Base-by-base conservation (phyloP, 2,888 invertebrate species). In the Nemapogon koenigi region DNA sequence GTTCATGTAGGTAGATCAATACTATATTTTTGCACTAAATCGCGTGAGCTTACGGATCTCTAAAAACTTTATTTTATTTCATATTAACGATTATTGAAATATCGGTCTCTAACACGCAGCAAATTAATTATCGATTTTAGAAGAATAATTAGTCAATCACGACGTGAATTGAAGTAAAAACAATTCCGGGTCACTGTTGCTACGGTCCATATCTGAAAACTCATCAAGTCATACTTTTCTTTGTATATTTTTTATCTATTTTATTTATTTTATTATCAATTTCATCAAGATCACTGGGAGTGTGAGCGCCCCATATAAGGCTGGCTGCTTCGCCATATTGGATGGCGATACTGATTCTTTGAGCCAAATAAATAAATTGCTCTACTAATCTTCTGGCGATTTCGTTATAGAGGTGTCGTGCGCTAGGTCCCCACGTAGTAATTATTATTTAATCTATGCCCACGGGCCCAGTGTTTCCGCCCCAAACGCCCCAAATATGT, bases 71-170 rank as follows among this genome's bases (percentile, higher is more conserved):
- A n/a, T n/a, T n/a, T 17, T 17, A 32, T 18, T 3, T 32, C 16
- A 32, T 32, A 32, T 32, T 11, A 17, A 22, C 22, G 22, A 7
- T 7, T 7, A 22, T 7, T 22, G 10, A 32, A n/a, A 6, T 11
- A 28, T 11, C 6, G 4, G 11, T 4, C 28, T n/a, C n/a, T n/a
- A n/a, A 28, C 28, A 4, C 32, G 16, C 33, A 33, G n/a, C 33
- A 33, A 11, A 19, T 33, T 33, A 33, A 33, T 33, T 33, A 33
- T 33, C 33, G 33, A 33, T 33, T 33, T 33, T 33, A 33, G 7
- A 4, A 33, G 19, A 3, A 31, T 3, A 33, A 33, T 33, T 33
- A 33, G n/a, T n/a, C n/a, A n/a, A 19, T 33, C 33, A 33, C 33
- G 33, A 33, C 16, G n/a, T 2, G 4, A 13, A 16, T 33, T 3